These are phyloP conservation scores for Thripadectes ignobilis DNA, from an alignment of 2,797 vertebrate species.

Conservation along the genomic window DNA sequence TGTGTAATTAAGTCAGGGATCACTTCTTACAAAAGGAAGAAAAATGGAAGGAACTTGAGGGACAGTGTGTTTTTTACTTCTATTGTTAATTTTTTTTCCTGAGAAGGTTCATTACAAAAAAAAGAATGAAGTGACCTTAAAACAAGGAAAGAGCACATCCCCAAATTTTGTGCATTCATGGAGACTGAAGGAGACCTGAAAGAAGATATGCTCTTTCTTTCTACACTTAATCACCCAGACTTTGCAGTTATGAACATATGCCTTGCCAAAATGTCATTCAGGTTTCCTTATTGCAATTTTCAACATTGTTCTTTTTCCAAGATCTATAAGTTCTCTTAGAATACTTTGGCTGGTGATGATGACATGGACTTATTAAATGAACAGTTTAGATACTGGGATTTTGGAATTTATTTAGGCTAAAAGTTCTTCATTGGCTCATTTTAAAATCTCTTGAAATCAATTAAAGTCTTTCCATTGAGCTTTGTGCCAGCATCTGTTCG, in stretches of 20 bases:
- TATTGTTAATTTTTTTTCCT: background rate
- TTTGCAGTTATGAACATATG: background rate
- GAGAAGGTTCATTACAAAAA: background rate
- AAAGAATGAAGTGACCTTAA: background rate
- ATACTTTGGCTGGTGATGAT: background rate
- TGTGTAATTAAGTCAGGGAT: background rate
- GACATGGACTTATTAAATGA: background rate
- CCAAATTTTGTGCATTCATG: background rate
- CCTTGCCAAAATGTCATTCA: background rate
- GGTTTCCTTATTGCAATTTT: background rate
- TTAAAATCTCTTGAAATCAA: background rate
- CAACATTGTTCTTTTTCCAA: background rate
- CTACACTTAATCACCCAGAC: background rate
- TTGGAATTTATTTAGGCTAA: background rate
- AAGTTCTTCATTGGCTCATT: background rate
- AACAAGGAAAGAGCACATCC: background rate
- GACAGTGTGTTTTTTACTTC: background rate
- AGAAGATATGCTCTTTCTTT: background rate
- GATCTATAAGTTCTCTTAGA: background rate
- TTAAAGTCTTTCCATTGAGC: background rate
- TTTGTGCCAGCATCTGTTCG: background rate
- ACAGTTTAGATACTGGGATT: background rate
- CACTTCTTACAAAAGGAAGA: background rate
- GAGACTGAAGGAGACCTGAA: background rate
- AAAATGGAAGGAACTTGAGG: background rate